These are phyloP conservation scores for Myotis daubentonii DNA, from an alignment of 2,797 vertebrate species.

Conservation along the genomic window DNA sequence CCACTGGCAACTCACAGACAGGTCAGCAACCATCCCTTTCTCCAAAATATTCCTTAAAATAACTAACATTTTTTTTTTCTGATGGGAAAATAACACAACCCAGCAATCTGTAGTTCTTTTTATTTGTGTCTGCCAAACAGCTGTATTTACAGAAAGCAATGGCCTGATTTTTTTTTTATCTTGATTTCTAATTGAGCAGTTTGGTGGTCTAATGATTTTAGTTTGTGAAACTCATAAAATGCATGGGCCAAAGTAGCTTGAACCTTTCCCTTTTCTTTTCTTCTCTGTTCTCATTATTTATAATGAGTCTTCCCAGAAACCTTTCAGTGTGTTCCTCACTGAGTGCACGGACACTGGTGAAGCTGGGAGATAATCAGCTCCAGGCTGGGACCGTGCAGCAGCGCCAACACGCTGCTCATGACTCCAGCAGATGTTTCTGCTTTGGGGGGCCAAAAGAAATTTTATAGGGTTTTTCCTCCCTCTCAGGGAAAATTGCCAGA, in stretches of 20 bases:
- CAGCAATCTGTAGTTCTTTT: conserved; percentile 30
- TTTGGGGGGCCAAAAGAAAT: conserved; percentile 81
- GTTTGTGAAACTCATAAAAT: conserved; percentile 38
- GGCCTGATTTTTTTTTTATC: conserved; percentile 35
- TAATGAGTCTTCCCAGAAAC: conserved; percentile 45
- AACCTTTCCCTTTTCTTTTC: background rate
- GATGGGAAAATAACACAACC: background rate
- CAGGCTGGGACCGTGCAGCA: background rate
- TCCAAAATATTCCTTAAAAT: conserved; percentile 61
- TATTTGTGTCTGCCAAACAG: conserved; percentile 74
- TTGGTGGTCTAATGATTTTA: conserved; percentile 70
- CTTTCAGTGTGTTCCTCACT: conserved; percentile 49
- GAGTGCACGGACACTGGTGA: conserved; percentile 64
- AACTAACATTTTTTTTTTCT: conserved; percentile 59
- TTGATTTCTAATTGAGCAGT: conserved; percentile 51
- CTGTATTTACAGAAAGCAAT: conserved; percentile 70
- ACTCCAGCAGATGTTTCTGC: conserved; percentile 86
- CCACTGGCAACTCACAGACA: background rate
- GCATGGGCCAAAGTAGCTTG: background rate
- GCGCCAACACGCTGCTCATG: conserved; percentile 68
- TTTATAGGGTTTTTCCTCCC: conserved; percentile 83
- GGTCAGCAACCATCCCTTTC: conserved; percentile 20
- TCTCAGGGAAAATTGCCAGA: conserved; percentile 82
- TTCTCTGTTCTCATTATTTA: conserved; percentile 42
- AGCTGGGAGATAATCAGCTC: conserved; percentile 62